Base-by-base conservation (phyloP, 35 echinoderm and acorn worm species). In the Holothuria glaberrima region DNA sequence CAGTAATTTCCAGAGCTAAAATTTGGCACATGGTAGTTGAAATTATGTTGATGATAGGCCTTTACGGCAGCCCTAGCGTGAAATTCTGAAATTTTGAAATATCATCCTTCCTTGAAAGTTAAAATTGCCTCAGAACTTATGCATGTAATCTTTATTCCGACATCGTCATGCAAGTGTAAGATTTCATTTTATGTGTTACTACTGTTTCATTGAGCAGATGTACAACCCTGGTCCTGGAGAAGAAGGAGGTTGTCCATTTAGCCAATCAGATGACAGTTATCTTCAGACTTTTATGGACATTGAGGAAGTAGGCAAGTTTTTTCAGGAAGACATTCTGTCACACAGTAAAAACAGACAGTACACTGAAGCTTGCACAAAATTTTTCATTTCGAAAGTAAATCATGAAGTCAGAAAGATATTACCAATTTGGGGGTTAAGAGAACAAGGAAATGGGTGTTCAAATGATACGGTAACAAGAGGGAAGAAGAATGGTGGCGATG, bases 171-270 rank as follows among this genome's bases (percentile, higher is more conserved):
- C 44, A 46, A 5, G 50, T 54, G 50, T 5, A 9, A 5, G 16
- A 20, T 68, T 27, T 68, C 64, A 26, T 31, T 9, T 9, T 27
- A 27, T 68, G 30, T 74, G 70, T 21, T 36, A 18, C 74, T 78
- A 9, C 17, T 22, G 4, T n/a, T 48, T 48, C 50, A 13, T n/a
- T 28, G 33, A 27, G 31, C 56, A 85, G 81, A 38, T 48, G 20
- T 78, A 78, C 46, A 54, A 4, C 27, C 86, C 93, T 24, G 95
- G 95, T 34, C 92, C 87, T 32, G 90, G 92, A 6, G 92, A 97
- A 44, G 92, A 92, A 84, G 95, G 92, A 32, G 95, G 95, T 16
- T 97, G 95, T 68, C 89, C 89, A 26, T 90, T 94, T 41, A 89
- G 62, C 26, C 95, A 97, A 70, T 97, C 93, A 80, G 95, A 97